Evolutionary conservation across 2,797 vertebrate species (phyloP).

Genomic region (Ceryle rudis): DNA sequence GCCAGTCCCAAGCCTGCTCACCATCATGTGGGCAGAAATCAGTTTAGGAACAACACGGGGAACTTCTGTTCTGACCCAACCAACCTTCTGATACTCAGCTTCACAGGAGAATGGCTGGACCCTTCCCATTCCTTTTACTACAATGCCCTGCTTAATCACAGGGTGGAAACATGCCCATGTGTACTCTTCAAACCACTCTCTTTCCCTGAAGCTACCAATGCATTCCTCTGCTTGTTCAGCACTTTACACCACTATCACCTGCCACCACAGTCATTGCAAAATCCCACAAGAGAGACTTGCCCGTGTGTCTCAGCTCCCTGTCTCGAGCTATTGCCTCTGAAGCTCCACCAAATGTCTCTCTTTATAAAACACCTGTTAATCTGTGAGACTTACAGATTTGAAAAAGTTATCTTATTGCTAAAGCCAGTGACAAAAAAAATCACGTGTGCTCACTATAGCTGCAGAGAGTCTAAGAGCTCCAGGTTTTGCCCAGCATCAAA

Average conservation of each 20-base stretch:
- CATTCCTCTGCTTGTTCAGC: neutral
- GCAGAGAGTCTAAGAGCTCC: neutral
- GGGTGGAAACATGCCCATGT: neutral
- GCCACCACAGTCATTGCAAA: neutral
- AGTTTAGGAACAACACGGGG: neutral
- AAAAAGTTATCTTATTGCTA: neutral
- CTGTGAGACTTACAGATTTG: neutral
- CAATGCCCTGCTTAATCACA: neutral
- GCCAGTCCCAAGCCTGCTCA: neutral
- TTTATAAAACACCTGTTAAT: neutral
- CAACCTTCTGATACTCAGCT: neutral
- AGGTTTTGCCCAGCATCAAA: neutral
- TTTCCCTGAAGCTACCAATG: neutral
- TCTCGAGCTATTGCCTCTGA: neutral
- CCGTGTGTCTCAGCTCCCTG: neutral
- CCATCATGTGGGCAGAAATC: neutral
- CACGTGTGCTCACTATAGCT: neutral
- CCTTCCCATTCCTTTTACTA: neutral
- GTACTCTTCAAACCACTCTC: neutral
- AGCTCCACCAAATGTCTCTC: neutral
- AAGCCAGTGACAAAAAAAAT: neutral
- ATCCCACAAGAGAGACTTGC: neutral
- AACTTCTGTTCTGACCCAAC: neutral
- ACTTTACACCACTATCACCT: neutral
- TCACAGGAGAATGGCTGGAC: accelerated